These are phyloP conservation scores for Vanessa tameamea DNA, from an alignment of 1,140 invertebrate genomes.

Conservation along the genomic window DNA sequence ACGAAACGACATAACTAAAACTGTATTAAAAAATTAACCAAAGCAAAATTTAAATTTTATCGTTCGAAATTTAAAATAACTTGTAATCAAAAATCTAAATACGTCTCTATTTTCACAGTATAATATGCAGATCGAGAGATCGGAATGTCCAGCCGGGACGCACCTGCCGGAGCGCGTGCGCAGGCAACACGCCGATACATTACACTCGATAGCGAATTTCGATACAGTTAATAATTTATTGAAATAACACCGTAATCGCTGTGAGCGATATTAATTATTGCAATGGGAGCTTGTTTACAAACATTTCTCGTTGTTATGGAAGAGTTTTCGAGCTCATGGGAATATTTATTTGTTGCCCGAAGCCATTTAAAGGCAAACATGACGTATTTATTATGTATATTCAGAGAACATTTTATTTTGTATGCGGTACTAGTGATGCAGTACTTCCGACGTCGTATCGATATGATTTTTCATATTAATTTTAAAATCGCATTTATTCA, in stretches of 20 bases:
- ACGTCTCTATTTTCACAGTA: background rate
- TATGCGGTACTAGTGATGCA: background rate
- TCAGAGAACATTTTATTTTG: background rate
- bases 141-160: slow-evolving; percentile 5
- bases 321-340: background rate
- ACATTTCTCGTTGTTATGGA: slow-evolving; percentile 1
- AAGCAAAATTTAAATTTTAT: too few relatives aligned
- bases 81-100: background rate
- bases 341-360: background rate
- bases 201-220: slow-evolving; percentile 19
- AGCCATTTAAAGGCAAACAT: background rate
- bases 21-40: too few relatives aligned
- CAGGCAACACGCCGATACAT: background rate
- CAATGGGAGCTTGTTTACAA: slow-evolving; percentile 1
- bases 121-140: slow-evolving; percentile 1
- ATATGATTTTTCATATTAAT: too few relatives aligned
- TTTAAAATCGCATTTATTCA: too few relatives aligned
- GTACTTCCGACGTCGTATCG: too few relatives aligned
- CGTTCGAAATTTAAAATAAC: too few relatives aligned
- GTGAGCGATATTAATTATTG: slow-evolving; percentile 22
- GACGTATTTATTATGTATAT: background rate
- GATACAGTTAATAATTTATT: slow-evolving; percentile 29
- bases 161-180: slow-evolving; percentile 25
- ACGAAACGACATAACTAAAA: too few relatives aligned
- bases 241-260: slow-evolving; percentile 27